Percentiles rank a stretch among this genome's conserved stretches.
phyloP scores from a whole-genome alignment of 2,113 vertebrate species.

The Ramphastos sulfuratus region DNA sequence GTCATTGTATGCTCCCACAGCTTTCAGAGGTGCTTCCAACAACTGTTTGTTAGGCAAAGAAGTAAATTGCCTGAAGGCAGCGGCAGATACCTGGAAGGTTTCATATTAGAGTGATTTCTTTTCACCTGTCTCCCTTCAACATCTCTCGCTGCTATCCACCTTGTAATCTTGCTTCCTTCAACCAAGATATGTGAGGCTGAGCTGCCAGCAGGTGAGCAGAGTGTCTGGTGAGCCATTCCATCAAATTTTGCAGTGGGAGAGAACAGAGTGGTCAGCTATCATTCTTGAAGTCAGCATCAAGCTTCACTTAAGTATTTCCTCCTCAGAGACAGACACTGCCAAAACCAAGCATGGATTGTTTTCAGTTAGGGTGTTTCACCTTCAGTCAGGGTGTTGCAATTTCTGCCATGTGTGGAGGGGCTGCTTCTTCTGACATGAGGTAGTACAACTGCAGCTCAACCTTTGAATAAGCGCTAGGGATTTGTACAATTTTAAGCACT shows the following conservation, averaged over 20 bases:
- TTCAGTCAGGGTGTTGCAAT: neutral
- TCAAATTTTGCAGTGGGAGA: neutral
- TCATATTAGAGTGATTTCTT: neutral
- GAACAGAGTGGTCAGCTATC: neutral
- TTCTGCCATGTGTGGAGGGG: neutral
- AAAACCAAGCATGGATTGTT: fast-evolving
- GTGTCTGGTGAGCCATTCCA: neutral
- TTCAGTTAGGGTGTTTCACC: neutral
- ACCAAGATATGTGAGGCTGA: neutral
- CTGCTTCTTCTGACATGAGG: neutral
- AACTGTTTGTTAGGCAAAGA: neutral
- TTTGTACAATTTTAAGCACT: neutral
- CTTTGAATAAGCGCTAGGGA: neutral
- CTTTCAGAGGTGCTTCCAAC: neutral
- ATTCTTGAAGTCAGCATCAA: neutral
- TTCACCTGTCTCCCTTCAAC: neutral
- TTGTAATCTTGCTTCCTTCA: neutral
- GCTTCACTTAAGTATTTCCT: neutral
- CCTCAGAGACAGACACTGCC: neutral
- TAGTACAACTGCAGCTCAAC: neutral
- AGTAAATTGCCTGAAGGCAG: neutral
- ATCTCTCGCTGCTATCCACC: neutral
- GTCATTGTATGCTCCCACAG: neutral
- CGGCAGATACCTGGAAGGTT: neutral
- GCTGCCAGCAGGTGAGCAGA: neutral